Base-by-base conservation (phyloP, 53 echinoderm and acorn worm genomes). In the Zoroaster sp. region DNA sequence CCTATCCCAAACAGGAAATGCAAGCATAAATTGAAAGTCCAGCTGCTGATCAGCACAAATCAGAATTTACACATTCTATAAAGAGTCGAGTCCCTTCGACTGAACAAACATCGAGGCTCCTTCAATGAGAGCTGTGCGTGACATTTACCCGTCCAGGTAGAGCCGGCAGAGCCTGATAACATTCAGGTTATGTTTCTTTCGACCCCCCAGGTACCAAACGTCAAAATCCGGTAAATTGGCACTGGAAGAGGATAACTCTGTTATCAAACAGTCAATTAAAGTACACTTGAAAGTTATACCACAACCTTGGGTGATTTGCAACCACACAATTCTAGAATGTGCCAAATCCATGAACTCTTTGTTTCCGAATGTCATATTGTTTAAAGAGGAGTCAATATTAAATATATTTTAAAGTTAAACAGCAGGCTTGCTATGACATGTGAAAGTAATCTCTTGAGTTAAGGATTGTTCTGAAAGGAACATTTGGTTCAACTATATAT, bases 181-280 rank as follows among this genome's bases (percentile, higher is more conserved):
- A 59, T 36, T 59, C 59, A 25, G 79, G 79, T 63, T 34, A 5
- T 79, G 17, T 59, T 59, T 63, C 4, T 42, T 28, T n/a, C 65
- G n/a, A 28, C 79, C 35, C 53, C 20, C 38, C 28, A n/a, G 54
- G 53, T 55, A 18, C 28, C 11, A 25, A 44, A 38, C 45, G 7
- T 79, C 7, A 23, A 59, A 59, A 36, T 37, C 63, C 21, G 63
- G 63, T 55, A 39, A 79, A 79, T 79, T 36, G 79, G 59, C 21
- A 23, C 35, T 31, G 54, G 53, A 71, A 38, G 38, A 32, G 38
- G 71, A 38, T 35, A 39, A 37, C 63, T 36, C 20, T 34, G 78
- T 52, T 34, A 79, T 54, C 79, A 79, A 36, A 79, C 37, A 55
- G 79, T 35, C 79, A 28, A 79, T 79, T 79, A 63, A n/a, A 20